Conservation (phyloP, 1,140 invertebrate genomes). For the Hycleus phaleratus region DNA sequence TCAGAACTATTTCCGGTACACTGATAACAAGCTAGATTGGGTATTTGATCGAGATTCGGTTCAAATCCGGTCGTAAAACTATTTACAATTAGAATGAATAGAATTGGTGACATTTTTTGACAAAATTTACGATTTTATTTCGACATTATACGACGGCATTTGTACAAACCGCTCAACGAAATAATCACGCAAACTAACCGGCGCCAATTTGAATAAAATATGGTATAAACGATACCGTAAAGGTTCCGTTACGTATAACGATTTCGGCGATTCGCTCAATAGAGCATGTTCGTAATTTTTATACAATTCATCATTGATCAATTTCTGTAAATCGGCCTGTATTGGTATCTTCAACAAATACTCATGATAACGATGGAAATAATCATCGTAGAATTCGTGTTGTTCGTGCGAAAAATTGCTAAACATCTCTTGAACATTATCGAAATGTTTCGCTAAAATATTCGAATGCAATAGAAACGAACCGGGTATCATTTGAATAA, state of each 20-base stretch:
- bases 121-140: neutral
- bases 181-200: conserved; percentile 45
- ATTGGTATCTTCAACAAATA: conserved; percentile 45
- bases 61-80: neutral
- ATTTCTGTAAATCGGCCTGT: conserved; percentile 32
- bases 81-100: neutral
- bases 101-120: neutral
- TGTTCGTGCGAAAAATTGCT: conserved; percentile 45
- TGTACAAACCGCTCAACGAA: conserved; percentile 47
- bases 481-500: conserved; percentile 68
- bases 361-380: conserved; percentile 47
- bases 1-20: conserved; percentile 9
- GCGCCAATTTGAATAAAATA: conserved; percentile 44
- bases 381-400: conserved; percentile 46
- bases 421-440: conserved; percentile 48
- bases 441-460: conserved; percentile 46
- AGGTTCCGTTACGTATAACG: conserved; percentile 49
- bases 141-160: conserved; percentile 41
- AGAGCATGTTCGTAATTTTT: conserved; percentile 47
- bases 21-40: conserved; percentile 13
- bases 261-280: conserved; percentile 42
- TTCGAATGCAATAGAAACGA: conserved; percentile 51
- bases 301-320: conserved; percentile 45
- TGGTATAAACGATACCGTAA: conserved; percentile 46
- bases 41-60: too few relatives aligned